Base-by-base conservation (phyloP, 1,140 invertebrate genomes). In the Dolichoris vasculosae region DNA sequence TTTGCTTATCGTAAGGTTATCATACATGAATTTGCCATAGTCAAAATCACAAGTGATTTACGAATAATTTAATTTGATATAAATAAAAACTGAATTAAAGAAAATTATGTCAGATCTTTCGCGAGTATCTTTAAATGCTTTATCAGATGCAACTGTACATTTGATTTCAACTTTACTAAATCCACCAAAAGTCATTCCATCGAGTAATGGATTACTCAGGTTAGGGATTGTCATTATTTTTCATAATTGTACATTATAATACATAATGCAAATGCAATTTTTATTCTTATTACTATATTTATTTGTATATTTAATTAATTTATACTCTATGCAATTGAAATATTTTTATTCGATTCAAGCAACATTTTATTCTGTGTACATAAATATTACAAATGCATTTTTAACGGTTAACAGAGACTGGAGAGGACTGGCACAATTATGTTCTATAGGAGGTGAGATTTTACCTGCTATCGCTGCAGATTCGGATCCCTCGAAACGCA, bases 391-490 rank as follows among this genome's bases (percentile, higher is more conserved):
- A 51, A 81, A 55, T 63, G 40, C 79, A 82, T 67, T 63, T 87
- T 84, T 84, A 51, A 88, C 23, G 64, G 48, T 89, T 89, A 92
- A 55, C 86, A 95, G 96, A 84, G 95, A 96, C 90, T 96, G 95
- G 96, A 93, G 95, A 86, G 96, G 96, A 35, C 89, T 96, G 13
- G 95, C 95, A 0, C 93, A 95, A 83, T 88, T 95, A 64, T 92
- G 93, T 43, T 92, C 93, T 11, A 90, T 95, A 81, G 88, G 90
- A 40, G 89, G 92, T 69, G 93, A 95, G 87, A 78, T 91, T 71
- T 91, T 94, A 51, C 92, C 93, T 48, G 92, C 90, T 35, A 89
- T 95, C 71, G 89, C 92, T 46, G 89, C 90, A 0, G 90, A 93
- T 85, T 48, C 86, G 26, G 94, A 96, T 91, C 95, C 95, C 1